Percentiles rank a stretch among this genome's conserved stretches.
phyloP scores from a whole-genome alignment of 2,797 vertebrate species.

The Peromyscus melanophrys region DNA sequence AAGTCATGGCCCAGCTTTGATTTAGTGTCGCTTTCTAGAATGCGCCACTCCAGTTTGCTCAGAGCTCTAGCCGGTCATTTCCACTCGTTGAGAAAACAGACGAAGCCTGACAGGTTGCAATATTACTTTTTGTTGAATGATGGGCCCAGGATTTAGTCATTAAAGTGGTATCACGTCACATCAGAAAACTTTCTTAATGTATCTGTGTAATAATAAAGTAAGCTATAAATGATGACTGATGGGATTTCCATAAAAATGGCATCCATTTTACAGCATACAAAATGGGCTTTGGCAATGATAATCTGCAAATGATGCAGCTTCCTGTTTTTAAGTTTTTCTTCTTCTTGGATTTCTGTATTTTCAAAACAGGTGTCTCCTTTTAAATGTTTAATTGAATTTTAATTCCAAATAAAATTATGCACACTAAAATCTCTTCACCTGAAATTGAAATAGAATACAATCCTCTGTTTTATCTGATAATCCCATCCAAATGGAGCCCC shows the following conservation, averaged over 20 bases:
- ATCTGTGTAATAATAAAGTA: slow-evolving; percentile 37
- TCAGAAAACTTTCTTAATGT: slow-evolving; percentile 20
- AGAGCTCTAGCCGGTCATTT: not conserved
- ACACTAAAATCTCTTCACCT: not conserved
- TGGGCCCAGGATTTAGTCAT: slow-evolving; percentile 31
- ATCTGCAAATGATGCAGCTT: not conserved
- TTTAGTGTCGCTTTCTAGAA: slow-evolving; percentile 2
- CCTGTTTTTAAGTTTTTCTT: not conserved
- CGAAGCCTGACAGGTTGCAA: not conserved
- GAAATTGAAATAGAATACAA: not conserved
- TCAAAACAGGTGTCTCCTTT: not conserved
- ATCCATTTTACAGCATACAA: not conserved
- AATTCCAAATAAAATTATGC: not conserved
- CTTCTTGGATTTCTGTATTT: slow-evolving; percentile 42
- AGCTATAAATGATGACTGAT: not conserved
- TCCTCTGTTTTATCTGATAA: not conserved
- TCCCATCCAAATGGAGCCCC: not conserved
- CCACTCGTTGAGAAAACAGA: not conserved
- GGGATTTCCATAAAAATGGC: not conserved
- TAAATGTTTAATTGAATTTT: not conserved
- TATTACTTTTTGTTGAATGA: slow-evolving; percentile 9
- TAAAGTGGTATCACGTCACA: not conserved
- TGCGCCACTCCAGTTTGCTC: not conserved
- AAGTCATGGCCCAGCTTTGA: not conserved
- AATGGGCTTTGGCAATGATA: not conserved